Evolutionary conservation across 2,888 invertebrate genomes (phyloP).

Genomic region (Agonopterix subpropinquella): DNA sequence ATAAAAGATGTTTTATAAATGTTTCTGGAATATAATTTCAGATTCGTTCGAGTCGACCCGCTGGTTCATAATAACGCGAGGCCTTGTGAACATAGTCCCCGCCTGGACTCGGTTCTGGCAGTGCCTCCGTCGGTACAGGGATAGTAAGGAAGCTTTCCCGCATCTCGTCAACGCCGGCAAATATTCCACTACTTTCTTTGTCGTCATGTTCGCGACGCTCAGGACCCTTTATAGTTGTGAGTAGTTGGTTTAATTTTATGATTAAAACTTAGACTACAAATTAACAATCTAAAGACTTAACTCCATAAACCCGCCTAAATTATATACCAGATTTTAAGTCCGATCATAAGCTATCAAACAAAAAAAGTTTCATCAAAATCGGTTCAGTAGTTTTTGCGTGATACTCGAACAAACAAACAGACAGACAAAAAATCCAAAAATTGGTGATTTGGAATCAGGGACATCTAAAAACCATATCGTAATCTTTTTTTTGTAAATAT

Average conservation of each 20-base stretch:
- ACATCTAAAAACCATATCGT: too few species aligned
- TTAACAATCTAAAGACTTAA: too few species aligned
- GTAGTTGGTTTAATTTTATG: slow-evolving; percentile 10
- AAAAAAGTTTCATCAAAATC: too few species aligned
- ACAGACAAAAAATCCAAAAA: too few species aligned
- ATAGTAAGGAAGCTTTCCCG: slow-evolving; percentile 94
- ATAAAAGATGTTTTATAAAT: too few species aligned
- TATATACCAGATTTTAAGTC: too few species aligned
- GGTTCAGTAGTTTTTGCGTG: too few species aligned
- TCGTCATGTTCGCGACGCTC: slow-evolving; percentile 89
- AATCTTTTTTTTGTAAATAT: too few species aligned
- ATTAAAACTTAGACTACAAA: neutral
- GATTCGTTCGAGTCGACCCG: slow-evolving; percentile 78
- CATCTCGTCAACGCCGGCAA: slow-evolving; percentile 99
- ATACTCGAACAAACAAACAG: too few species aligned
- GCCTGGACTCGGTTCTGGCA: slow-evolving; percentile 99
- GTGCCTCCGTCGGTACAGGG: slow-evolving; percentile 95
- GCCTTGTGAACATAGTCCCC: slow-evolving; percentile 93
- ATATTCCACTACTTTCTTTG: slow-evolving; percentile 97
- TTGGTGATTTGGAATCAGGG: too few species aligned
- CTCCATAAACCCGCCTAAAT: too few species aligned
- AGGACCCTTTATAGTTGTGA: slow-evolving; percentile 70
- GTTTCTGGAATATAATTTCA: slow-evolving; percentile 12
- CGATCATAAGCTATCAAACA: too few species aligned
- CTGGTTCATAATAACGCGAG: slow-evolving; percentile 84